These are phyloP conservation scores for Drosophila phalerata DNA, from an alignment of 2,888 invertebrate genomes.

Conservation along the genomic window DNA sequence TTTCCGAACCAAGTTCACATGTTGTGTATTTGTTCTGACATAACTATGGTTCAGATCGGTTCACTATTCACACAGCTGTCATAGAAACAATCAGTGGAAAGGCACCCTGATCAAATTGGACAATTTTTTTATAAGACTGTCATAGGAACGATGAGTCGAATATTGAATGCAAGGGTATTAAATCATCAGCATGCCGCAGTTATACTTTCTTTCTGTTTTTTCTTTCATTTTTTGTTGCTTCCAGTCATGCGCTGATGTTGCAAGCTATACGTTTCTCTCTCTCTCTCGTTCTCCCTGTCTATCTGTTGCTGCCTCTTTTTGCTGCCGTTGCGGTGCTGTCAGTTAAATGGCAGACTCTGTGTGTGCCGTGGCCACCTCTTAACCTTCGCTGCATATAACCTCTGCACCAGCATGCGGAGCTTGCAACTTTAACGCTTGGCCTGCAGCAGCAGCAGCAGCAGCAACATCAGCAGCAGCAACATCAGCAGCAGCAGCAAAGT, in stretches of 20 bases:
- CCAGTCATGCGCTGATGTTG: slow-evolving; percentile 69
- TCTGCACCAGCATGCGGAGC: slow-evolving; percentile 68
- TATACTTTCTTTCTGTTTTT: background rate
- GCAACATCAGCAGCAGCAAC: slow-evolving; percentile 29
- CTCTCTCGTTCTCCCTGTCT: background rate
- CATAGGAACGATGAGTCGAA: too few relatives aligned
- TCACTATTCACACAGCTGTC: too few relatives aligned
- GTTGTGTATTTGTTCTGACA: too few relatives aligned
- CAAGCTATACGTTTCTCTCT: background rate
- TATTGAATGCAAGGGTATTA: background rate
- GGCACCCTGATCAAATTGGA: too few relatives aligned
- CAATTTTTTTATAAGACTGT: too few relatives aligned
- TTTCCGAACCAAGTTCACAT: too few relatives aligned
- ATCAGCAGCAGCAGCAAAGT: slow-evolving; percentile 24
- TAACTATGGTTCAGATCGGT: too few relatives aligned
- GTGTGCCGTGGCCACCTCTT: slow-evolving; percentile 76
- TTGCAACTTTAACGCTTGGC: slow-evolving; percentile 39
- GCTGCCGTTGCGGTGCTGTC: slow-evolving; percentile 44
- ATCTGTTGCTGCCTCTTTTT: slow-evolving; percentile 41
- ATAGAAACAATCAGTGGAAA: too few relatives aligned
- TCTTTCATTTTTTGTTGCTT: slow-evolving; percentile 52
- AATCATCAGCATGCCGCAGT: background rate
- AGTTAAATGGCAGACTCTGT: slow-evolving; percentile 32
- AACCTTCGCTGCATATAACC: slow-evolving; percentile 80
- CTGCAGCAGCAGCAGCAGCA: slow-evolving; percentile 44